phyloP scores from a whole-genome alignment of 2,797 vertebrate species.

The Telmatherina bonti region DNA sequence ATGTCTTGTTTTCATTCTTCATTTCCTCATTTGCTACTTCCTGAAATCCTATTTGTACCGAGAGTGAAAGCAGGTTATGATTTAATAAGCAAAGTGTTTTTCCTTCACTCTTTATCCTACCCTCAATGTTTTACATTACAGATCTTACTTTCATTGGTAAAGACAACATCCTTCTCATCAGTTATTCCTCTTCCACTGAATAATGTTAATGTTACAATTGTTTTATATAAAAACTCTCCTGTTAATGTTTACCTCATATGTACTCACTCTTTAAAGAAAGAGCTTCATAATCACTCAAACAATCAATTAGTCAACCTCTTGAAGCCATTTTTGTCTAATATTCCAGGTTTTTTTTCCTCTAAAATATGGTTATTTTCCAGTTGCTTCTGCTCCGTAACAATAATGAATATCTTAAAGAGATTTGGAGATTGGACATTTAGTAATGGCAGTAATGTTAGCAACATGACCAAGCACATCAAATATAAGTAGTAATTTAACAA shows the following conservation, averaged over 20 bases:
- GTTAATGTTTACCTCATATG: neutral
- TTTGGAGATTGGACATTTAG: neutral
- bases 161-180: accelerated
- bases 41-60: neutral
- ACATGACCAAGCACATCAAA: neutral
- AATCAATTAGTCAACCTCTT: neutral
- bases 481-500: neutral
- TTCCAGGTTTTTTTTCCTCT: neutral
- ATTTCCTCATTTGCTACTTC: slow-evolving; percentile 33
- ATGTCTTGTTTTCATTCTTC: slow-evolving; percentile 4
- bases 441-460: neutral
- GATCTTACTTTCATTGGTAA: neutral
- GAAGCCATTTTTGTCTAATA: neutral
- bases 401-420: neutral
- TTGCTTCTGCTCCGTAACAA: neutral
- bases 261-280: no score
- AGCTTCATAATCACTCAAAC: neutral
- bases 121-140: no score
- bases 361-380: neutral
- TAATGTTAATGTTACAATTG: neutral
- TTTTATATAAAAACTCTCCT: neutral
- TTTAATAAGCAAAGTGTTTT: neutral
- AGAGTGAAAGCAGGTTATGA: neutral
- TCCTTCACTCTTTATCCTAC: neutral
- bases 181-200: neutral